A percentile compares a stretch with the other conserved stretches of the same genome.
phyloP scores from a whole-genome alignment of 1,140 invertebrate species.

The Ylistrum balloti region DNA sequence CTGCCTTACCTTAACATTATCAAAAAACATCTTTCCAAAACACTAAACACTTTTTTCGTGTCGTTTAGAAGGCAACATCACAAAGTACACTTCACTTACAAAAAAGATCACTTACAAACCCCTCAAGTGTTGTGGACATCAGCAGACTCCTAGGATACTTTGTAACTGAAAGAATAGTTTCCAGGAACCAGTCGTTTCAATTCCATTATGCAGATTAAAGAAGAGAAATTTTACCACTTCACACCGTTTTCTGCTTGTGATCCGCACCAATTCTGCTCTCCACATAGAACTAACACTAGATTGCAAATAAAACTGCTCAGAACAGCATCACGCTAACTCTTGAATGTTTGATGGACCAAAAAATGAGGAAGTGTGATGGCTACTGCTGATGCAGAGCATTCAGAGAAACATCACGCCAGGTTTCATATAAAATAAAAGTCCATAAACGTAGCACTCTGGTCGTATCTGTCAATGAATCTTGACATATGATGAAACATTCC shows the following conservation, averaged over 20 bases:
- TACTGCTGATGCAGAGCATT: not conserved
- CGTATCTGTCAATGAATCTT: not conserved
- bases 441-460: not conserved
- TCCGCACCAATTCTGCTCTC: not conserved
- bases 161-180: not conserved
- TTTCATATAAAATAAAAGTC: not conserved
- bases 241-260: not conserved
- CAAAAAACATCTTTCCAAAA: too few relatives aligned
- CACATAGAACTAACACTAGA: not conserved
- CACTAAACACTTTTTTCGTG: too few relatives aligned
- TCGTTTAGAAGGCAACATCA: not conserved
- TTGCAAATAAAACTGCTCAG: not conserved
- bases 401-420: not conserved
- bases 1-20: too few relatives aligned
- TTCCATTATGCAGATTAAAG: conserved; percentile 32
- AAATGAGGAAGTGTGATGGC: not conserved
- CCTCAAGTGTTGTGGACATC: not conserved
- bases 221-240: conserved; percentile 27
- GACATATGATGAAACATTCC: not conserved
- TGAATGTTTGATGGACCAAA: conserved; percentile 32
- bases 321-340: not conserved
- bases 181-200: not conserved
- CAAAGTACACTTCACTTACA: not conserved
- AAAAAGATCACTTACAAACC: not conserved
- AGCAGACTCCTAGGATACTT: too few relatives aligned